A percentile compares a stretch with the other conserved stretches of the same genome.
Evolutionary conservation across 2,113 vertebrate genomes (phyloP).

Genomic region (Trematocara zebra): DNA sequence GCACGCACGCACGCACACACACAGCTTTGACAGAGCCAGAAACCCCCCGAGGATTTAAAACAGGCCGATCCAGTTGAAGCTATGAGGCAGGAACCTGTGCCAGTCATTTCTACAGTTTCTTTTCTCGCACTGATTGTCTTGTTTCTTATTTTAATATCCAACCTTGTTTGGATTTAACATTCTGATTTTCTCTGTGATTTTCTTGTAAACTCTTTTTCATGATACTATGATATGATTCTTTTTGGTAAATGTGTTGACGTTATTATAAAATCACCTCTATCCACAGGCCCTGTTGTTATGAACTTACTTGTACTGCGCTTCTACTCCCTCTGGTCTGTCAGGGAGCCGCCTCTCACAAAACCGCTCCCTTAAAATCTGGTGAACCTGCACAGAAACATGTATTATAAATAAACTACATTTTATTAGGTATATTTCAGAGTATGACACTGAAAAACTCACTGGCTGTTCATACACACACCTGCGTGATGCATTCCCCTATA

Average conservation of each 20-base stretch:
- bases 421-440: neutral
- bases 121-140: neutral
- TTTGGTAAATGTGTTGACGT: neutral
- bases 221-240: neutral
- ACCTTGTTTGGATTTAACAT: neutral
- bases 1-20: accelerated
- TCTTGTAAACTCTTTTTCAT: neutral
- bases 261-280: neutral
- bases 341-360: slow-evolving; percentile 74
- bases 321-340: slow-evolving; percentile 73
- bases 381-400: slow-evolving; percentile 67
- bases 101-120: neutral
- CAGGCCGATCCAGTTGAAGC: neutral
- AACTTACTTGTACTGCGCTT: slow-evolving; percentile 85
- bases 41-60: neutral
- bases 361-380: slow-evolving; percentile 80
- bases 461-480: slow-evolving; percentile 70
- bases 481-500: slow-evolving; percentile 74
- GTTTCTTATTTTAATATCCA: neutral
- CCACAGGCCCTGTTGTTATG: neutral
- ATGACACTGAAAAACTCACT: neutral
- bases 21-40: neutral
- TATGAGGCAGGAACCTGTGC: neutral
- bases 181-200: neutral
- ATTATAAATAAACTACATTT: neutral